Evolutionary conservation across 2,888 invertebrate species (phyloP), one percentile per base, ranked within the genome.

Genomic region (Deilephila elpenor): DNA sequence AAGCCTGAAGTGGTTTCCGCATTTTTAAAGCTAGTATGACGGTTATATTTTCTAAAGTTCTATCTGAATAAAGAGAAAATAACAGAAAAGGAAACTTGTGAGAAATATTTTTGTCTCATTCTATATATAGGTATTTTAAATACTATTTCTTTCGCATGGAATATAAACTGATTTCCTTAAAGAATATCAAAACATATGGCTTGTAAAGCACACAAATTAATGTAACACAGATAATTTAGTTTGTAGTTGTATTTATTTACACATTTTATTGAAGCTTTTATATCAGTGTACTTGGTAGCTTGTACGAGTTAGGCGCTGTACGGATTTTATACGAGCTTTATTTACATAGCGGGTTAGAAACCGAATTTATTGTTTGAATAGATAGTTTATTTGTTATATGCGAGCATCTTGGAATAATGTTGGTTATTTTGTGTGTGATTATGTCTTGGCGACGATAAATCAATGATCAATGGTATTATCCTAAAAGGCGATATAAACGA

Each of bases 171-270:
- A 44, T 67, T 67, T 25, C n/a, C 51, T 7, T 7, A 19, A 67
- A 34, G 34, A 37, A 70, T 32, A 76, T 72, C 64, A 72, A 72
- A 75, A 78, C 75, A 77, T 78, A 78, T 78, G 75, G 83, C 83
- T 83, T 82, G 74, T 75, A 72, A 81, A 84, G 81, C 79, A 51
- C 67, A 20, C 14, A 60, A 44, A 25, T 67, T 25, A 67, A 44
- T 25, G 51, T 17, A 67, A 37, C 64, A 64, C 62, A 37, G 3
- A 44, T 44, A 14, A 25, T 44, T 67, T 67, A 44, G 67, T 67
- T 67, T 25, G 51, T 67, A 67, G 67, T 44, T 34, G 44, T 60
- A 60, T 51, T 51, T 67, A 44, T 67, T 67, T 67, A 67, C 51
- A 67, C 44, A 67, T 67, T 37, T n/a, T 62, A 67, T 67, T 25